Evolutionary conservation across 2,797 vertebrate genomes (phyloP).

Genomic region (Rhodeus uyekii): DNA sequence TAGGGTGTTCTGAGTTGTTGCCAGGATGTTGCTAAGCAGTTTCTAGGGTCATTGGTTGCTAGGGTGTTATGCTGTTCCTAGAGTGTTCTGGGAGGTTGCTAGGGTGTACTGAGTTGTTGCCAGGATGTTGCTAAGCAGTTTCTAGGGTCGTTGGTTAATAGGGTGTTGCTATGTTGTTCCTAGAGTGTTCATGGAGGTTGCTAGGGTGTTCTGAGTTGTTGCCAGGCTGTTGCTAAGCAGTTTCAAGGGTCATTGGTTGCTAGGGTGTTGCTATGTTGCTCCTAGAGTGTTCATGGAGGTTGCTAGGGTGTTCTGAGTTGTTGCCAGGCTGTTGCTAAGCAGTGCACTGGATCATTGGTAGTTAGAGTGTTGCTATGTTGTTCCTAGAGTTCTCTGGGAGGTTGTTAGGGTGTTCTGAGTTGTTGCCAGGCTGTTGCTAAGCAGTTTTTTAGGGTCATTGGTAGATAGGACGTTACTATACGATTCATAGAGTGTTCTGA

Average conservation of each 20-base stretch:
- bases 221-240: not conserved
- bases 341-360: not conserved
- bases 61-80: not conserved
- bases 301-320: not conserved
- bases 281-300: not conserved
- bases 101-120: not conserved
- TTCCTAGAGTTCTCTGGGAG: not conserved
- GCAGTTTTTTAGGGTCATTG: accelerated
- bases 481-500: not conserved
- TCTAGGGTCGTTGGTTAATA: not conserved
- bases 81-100: not conserved
- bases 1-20: not conserved
- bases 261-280: not conserved
- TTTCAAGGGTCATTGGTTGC: not conserved
- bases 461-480: not conserved
- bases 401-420: not conserved
- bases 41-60: not conserved
- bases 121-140: not conserved
- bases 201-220: not conserved
- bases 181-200: not conserved
- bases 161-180: not conserved
- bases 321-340: not conserved
- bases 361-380: not conserved
- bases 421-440: not conserved
- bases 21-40: accelerated